Base-by-base conservation (phyloP, 2,113 vertebrate species). In the Ginglymostoma cirratum region DNA sequence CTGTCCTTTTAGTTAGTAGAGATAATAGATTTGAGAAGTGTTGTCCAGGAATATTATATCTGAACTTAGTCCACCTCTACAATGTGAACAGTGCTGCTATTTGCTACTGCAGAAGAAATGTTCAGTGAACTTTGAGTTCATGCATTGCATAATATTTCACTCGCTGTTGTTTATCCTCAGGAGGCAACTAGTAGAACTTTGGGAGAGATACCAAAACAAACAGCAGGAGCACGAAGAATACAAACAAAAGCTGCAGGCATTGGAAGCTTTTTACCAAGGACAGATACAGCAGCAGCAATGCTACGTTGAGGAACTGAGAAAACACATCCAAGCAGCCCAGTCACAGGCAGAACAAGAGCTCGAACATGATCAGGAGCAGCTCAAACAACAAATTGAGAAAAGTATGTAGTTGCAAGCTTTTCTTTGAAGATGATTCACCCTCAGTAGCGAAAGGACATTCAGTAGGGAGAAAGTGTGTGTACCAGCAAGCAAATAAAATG, bases 301-400 rank as follows among this genome's bases (percentile, higher is more conserved):
- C 69, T 98, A 97, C 0, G 97, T 98, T 96, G 98, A 98, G 96
- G 97, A 97, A 96, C 97, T 99, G 96, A 97, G 98, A 72, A 98
- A 98, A 95, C 98, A 98, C 96, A 98, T 99, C 95, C 97, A 98
- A 96, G 96, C 96, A 95, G 98, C 98, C 96, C 98, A 98, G 96
- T 97, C 97, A 96, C 97, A 97, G 97, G 98, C 98, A 69, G 98
- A 99, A 96, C 97, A 0, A 96, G 98, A 99, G 83, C 97, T 98
- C 96, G 98, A 98, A 96, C 97, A 97, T 65, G 98, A 98, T 96
- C 98, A 98, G 97, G 97, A 97, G 2, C 96, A 96, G 30, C 97
- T 98, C 55, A 97, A 97, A 96, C 97, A 98, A 96, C 98, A 98
- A 96, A 98, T 98, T 96, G 97, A 96, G 96, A 98, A 98, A 96